A percentile compares a stretch with the other conserved stretches of the same genome.
Evolutionary conservation across 1,140 invertebrate species (phyloP).

Genomic region (Schlechtendalia chinensis): DNA sequence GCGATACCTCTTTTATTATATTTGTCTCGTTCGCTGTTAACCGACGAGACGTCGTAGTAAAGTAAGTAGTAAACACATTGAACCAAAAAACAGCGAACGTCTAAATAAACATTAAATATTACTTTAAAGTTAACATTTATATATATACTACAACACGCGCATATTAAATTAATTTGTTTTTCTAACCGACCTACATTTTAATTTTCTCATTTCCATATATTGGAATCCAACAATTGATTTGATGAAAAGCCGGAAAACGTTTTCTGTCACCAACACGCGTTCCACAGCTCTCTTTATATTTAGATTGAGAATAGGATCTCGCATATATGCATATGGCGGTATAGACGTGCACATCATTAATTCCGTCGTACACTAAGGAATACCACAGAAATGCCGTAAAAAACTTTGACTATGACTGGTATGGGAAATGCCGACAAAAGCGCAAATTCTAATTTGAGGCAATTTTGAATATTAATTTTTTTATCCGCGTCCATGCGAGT

Average conservation of each 20-base stretch:
- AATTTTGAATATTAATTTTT: slow-evolving; percentile 30
- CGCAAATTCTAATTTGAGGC: slow-evolving; percentile 25
- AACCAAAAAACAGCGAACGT: no score
- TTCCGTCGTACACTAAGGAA: slow-evolving; percentile 13
- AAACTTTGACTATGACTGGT: neutral
- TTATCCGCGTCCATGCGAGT: no score
- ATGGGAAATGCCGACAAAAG: neutral
- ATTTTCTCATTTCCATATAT: neutral
- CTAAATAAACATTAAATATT: no score
- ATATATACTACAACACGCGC: no score
- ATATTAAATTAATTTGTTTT: no score
- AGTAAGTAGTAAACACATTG: neutral
- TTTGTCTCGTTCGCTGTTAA: neutral
- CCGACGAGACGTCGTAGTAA: neutral
- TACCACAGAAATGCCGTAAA: slow-evolving; percentile 36
- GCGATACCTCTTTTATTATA: neutral
- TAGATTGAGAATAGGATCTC: slow-evolving; percentile 5
- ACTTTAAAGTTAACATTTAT: no score
- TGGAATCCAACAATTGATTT: neutral
- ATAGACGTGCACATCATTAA: slow-evolving; percentile 13
- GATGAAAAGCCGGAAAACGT: slow-evolving; percentile 17
- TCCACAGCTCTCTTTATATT: neutral
- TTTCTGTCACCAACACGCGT: slow-evolving; percentile 10
- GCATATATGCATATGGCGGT: neutral
- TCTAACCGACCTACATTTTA: neutral